Evolutionary conservation across 2,797 vertebrate species (phyloP), one percentile per base, ranked within the genome.

Genomic region (Danio jaintianensis): DNA sequence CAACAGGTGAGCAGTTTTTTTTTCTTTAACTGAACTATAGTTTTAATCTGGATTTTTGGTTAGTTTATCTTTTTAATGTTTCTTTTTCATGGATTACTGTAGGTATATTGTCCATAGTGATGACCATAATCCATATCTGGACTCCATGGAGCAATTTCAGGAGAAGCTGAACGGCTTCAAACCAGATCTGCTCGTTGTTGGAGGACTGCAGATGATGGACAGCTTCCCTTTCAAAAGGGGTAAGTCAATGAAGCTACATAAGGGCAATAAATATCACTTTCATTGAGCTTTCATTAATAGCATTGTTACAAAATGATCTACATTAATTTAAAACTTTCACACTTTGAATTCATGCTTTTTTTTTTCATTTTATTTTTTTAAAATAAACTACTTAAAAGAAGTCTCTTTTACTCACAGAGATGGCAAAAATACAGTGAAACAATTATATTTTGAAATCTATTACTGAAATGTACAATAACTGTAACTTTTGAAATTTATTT

Each of bases 121-220:
- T 78, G 89, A 93, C 55, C 95, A 95, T 61, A 96, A 96, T 85
- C 95, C 95, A 2, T 94, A 95, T 86, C 82, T 96, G 69, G 91
- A 91, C 66, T 96, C 95, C 10, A 91, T 96, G 88, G 92, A 92
- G 42, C 91, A 93, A 36, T 96, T 96, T 91, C 89, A 92, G 53
- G 66, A 86, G 79, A 93, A 93, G 84, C 88, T 96, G 0, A 16
- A 80, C 82, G 70, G 76, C 55, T 96, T 94, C 67, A 71, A 89
- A 0, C 94, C 95, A 56, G 93, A 95, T 78, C 89, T 96, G 59
- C 79, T 96, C 68, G 93, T 96, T 71, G 92, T 96, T 22, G 94
- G 95, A 7, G 95, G 95, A 0, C 90, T 96, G 50, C 95, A 96
- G 81, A 96, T 95, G 95, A 96, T 96, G 95, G 95, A 96, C 85